A percentile compares a stretch with the other conserved stretches of the same genome.
phyloP scores from a whole-genome alignment of 2,888 invertebrate species.

The Caenorhabditis sulstoni region DNA sequence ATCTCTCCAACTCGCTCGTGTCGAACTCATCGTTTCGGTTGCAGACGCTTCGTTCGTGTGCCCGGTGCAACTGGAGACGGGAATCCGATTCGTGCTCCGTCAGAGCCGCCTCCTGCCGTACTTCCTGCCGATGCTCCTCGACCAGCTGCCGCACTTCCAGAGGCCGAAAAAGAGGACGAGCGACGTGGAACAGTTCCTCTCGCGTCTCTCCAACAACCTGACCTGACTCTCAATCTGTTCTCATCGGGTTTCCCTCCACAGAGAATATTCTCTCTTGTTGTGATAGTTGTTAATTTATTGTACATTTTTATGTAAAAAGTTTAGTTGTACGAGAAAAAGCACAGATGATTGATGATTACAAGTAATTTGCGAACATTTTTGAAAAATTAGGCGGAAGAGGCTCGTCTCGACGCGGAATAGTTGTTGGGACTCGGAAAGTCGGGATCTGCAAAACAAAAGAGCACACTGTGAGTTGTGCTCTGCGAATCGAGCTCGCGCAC shows the following conservation, averaged over 20 bases:
- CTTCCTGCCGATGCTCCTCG: conserved; percentile 33
- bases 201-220: conserved; percentile 12
- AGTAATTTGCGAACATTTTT: too few species aligned
- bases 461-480: neutral
- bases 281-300: too few species aligned
- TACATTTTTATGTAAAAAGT: too few species aligned
- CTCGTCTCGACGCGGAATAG: conserved; percentile 57
- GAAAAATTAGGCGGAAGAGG: conserved; percentile 47
- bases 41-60: conserved; percentile 49
- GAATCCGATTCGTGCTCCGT: conserved; percentile 40
- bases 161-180: conserved; percentile 31
- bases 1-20: too few species aligned
- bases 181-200: conserved; percentile 34
- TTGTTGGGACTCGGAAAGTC: conserved; percentile 57
- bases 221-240: neutral
- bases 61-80: conserved; percentile 36
- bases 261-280: too few species aligned
- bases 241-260: too few species aligned
- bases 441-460: conserved; percentile 59
- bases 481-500: conserved; percentile 61
- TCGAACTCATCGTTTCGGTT: too few species aligned
- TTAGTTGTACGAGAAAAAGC: too few species aligned
- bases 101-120: conserved; percentile 45
- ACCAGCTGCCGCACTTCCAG: conserved; percentile 24
- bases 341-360: too few species aligned